phyloP scores from a whole-genome alignment of 2,888 invertebrate genomes.

The Arge pagana region DNA sequence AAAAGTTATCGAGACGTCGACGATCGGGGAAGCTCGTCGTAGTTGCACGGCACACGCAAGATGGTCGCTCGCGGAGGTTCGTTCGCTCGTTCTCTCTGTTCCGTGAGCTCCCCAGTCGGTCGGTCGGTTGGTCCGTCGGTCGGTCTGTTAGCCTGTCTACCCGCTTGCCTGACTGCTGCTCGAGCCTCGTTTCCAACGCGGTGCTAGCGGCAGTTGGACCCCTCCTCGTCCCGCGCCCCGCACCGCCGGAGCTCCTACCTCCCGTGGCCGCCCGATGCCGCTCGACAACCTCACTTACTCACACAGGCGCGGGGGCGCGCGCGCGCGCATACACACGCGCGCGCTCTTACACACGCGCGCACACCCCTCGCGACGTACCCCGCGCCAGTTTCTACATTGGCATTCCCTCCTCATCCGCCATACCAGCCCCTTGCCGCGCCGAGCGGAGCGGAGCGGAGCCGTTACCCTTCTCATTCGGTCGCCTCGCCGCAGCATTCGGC shows the following conservation, averaged over 20 bases:
- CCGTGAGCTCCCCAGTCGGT: slow-evolving; percentile 12
- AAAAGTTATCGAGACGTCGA: neutral
- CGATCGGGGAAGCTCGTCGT: neutral
- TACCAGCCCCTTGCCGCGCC: too few relatives aligned
- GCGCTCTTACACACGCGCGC: too few relatives aligned
- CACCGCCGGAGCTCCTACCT: too few relatives aligned
- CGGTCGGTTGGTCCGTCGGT: neutral
- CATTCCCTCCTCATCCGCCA: too few relatives aligned
- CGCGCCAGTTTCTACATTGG: too few relatives aligned
- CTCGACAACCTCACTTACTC: too few relatives aligned
- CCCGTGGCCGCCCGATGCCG: too few relatives aligned
- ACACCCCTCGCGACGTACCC: too few relatives aligned
- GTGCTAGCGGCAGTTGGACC: slow-evolving; percentile 26
- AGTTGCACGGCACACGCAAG: slow-evolving; percentile 23
- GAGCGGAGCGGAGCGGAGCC: too few relatives aligned
- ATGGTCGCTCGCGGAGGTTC: slow-evolving; percentile 18
- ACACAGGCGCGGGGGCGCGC: too few relatives aligned
- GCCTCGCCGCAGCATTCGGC: slow-evolving; percentile 13
- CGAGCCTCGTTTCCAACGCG: slow-evolving; percentile 21
- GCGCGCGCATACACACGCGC: too few relatives aligned
- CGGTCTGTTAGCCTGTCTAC: neutral
- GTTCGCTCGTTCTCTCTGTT: slow-evolving; percentile 11
- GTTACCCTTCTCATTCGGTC: slow-evolving; percentile 19
- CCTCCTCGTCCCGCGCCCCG: too few relatives aligned
- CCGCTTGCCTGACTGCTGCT: slow-evolving; percentile 11